Conservation (phyloP, 1,140 invertebrate genomes). For the Thalassaphorura encarpata region DNA sequence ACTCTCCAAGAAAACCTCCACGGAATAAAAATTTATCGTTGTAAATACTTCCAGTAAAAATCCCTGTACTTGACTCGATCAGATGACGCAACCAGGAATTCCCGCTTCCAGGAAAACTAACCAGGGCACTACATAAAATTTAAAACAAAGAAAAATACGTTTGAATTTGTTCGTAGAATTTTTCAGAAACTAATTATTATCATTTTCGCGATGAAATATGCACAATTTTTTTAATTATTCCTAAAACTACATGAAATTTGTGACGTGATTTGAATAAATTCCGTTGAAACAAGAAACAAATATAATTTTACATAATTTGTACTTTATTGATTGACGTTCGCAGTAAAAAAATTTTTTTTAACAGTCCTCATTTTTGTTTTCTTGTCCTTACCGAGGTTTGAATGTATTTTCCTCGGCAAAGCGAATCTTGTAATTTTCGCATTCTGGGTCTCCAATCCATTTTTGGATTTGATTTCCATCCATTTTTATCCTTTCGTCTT, state of each 20-base stretch:
- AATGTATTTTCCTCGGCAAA: constrained; percentile 27
- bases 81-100: constrained; percentile 25
- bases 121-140: constrained; percentile 20
- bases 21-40: constrained; percentile 10
- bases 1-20: constrained; percentile 20
- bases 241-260: neutral
- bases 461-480: neutral
- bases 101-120: constrained; percentile 29
- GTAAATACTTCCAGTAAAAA: constrained; percentile 26
- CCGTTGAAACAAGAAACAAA: no score
- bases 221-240: neutral
- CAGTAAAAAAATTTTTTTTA: neutral
- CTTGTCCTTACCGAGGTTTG: constrained; percentile 23
- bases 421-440: constrained; percentile 14
- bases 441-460: constrained; percentile 21
- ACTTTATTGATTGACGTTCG: no score
- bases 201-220: neutral
- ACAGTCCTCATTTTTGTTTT: neutral
- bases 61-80: constrained; percentile 17
- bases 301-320: no score
- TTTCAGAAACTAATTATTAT: neutral
- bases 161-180: neutral
- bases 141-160: neutral
- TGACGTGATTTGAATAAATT: neutral
- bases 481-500: constrained; percentile 9